phyloP scores from a whole-genome alignment of 2,113 vertebrate species.

The Marmota monax region DNA sequence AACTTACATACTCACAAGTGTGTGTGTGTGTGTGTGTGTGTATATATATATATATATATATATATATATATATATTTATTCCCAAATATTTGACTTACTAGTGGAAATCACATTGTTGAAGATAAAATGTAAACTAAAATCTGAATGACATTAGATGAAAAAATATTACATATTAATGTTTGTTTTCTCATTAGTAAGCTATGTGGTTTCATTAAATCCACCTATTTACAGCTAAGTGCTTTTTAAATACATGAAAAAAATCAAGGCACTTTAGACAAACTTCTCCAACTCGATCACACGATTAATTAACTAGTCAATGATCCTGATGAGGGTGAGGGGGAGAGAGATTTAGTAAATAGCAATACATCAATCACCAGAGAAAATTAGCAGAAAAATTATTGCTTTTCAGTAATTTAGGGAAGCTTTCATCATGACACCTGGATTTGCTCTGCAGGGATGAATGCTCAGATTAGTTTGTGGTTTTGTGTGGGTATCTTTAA shows the following conservation, averaged over 20 bases:
- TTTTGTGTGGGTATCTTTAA: background rate
- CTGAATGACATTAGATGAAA: background rate
- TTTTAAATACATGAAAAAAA: background rate
- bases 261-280: background rate
- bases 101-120: constrained; percentile 57
- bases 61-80: background rate
- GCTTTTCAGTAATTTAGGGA: background rate
- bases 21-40: background rate
- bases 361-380: background rate
- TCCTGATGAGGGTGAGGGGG: background rate
- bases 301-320: background rate
- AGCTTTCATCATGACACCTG: background rate
- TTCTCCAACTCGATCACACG: background rate
- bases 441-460: background rate
- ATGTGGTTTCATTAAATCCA: background rate
- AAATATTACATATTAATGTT: constrained; percentile 31
- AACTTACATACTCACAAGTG: background rate
- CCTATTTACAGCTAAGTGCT: background rate
- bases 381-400: background rate
- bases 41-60: background rate
- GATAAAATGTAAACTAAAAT: constrained; percentile 52
- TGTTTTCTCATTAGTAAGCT: constrained; percentile 34
- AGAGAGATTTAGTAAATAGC: background rate
- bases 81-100: constrained; percentile 8
- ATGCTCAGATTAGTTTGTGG: background rate